Evolutionary conservation across 2,888 invertebrate species (phyloP).

Genomic region (Dicroscelio sp.): DNA sequence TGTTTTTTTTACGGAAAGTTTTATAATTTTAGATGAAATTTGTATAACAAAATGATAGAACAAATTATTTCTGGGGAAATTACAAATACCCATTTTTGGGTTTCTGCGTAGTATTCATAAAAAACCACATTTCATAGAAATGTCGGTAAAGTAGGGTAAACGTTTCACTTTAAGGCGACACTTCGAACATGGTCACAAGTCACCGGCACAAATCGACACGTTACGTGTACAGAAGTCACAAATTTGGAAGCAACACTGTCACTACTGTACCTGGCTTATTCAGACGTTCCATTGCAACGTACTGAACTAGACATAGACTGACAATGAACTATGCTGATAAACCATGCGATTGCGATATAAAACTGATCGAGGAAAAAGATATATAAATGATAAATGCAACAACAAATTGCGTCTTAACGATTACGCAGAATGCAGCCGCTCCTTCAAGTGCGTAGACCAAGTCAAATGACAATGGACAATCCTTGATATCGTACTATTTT

Average conservation of each 20-base stretch:
- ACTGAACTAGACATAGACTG: slow-evolving; percentile 63
- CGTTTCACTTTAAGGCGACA: too few species aligned
- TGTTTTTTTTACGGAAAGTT: too few species aligned
- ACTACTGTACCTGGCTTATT: slow-evolving; percentile 55
- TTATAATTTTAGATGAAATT: too few species aligned
- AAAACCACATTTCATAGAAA: too few species aligned
- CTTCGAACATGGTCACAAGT: too few species aligned
- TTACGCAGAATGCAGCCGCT: slow-evolving; percentile 78
- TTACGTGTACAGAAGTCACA: too few species aligned
- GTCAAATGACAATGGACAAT: slow-evolving; percentile 68
- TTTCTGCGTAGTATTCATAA: too few species aligned
- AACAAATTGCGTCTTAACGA: slow-evolving; percentile 69
- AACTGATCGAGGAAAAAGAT: slow-evolving; percentile 72
- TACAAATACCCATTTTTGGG: too few species aligned
- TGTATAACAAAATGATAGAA: too few species aligned
- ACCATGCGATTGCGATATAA: slow-evolving; percentile 74
- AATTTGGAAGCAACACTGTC: slow-evolving; percentile 39
- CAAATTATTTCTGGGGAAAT: too few species aligned
- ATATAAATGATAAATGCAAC: slow-evolving; percentile 68
- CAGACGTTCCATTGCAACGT: slow-evolving; percentile 62
- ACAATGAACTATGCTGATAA: slow-evolving; percentile 78
- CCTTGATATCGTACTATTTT: slow-evolving; percentile 64
- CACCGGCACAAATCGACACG: too few species aligned
- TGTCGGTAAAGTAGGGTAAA: too few species aligned
- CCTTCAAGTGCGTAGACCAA: slow-evolving; percentile 70